These are phyloP conservation scores for Ariopsis seemanni DNA, from an alignment of 2,113 vertebrate species.

Conservation along the genomic window DNA sequence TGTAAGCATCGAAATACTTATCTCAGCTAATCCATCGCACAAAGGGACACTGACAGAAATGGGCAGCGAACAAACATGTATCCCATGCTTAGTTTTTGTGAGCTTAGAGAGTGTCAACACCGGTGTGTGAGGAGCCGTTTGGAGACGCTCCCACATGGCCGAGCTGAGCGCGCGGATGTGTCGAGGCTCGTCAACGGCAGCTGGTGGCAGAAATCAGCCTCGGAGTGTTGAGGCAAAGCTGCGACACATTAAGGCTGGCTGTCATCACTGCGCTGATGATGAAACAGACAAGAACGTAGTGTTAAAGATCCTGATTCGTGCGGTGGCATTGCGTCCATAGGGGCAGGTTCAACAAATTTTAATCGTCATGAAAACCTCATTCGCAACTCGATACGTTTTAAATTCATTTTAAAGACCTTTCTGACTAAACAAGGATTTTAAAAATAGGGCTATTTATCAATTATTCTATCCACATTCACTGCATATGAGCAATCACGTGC, in stretches of 20 bases:
- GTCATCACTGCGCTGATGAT: conserved; percentile 10
- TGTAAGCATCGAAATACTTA: conserved; percentile 7
- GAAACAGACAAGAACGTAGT: background rate
- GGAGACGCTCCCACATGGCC: background rate
- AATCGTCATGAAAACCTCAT: background rate
- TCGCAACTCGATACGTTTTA: background rate
- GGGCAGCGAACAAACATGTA: background rate
- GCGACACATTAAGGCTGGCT: conserved; percentile 18
- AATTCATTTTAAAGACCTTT: background rate
- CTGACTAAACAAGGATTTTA: too few relatives aligned
- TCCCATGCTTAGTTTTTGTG: background rate
- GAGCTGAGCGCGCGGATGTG: background rate
- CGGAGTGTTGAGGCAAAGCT: background rate
- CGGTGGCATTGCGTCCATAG: background rate
- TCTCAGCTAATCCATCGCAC: background rate
- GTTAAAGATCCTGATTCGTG: conserved; percentile 8
- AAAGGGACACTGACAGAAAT: conserved; percentile 25
- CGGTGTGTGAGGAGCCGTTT: background rate
- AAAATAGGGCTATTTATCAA: too few relatives aligned
- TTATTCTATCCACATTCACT: too few relatives aligned
- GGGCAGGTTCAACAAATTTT: background rate
- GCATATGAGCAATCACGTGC: too few relatives aligned
- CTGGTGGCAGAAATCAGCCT: background rate
- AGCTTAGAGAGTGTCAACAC: conserved; percentile 16
- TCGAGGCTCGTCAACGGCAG: background rate